Conservation (phyloP, 2,797 vertebrate genomes). For the Ceryle rudis region DNA sequence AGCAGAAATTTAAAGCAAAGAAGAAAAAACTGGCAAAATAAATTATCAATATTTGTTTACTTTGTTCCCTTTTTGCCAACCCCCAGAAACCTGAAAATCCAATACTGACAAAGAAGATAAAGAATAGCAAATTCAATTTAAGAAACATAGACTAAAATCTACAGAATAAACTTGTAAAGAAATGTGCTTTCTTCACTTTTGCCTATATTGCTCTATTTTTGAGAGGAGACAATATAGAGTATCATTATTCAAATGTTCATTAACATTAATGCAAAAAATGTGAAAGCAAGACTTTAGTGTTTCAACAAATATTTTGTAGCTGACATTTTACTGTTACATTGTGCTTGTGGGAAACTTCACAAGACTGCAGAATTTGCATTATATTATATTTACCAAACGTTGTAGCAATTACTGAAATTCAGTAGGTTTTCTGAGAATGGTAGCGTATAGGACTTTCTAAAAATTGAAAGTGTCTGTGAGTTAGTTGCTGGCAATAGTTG, state of each 20-base stretch:
- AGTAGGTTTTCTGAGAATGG: not conserved
- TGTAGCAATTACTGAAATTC: not conserved
- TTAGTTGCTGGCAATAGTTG: not conserved
- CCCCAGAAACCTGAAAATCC: not conserved
- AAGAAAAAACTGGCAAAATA: not conserved
- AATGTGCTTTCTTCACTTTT: not conserved
- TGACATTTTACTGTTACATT: not conserved
- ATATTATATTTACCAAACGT: not conserved
- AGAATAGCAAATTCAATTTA: not conserved
- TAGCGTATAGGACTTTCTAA: not conserved
- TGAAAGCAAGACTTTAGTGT: not conserved
- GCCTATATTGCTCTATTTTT: not conserved
- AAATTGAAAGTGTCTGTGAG: not conserved
- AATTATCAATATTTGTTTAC: not conserved
- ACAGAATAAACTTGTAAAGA: not conserved
- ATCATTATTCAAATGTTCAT: not conserved
- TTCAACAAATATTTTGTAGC: not conserved
- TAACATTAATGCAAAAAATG: not conserved
- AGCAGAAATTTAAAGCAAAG: not conserved
- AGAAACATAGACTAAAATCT: not conserved
- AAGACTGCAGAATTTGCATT: not conserved
- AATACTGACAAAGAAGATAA: not conserved
- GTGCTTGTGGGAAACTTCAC: not conserved
- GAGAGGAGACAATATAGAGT: not conserved
- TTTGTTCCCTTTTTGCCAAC: not conserved